Percentiles rank a stretch among this genome's conserved stretches.
These are phyloP conservation scores for Chiridota heheva DNA, from an alignment of 35 echinoderm and acorn worm genomes.

Conservation along the genomic window DNA sequence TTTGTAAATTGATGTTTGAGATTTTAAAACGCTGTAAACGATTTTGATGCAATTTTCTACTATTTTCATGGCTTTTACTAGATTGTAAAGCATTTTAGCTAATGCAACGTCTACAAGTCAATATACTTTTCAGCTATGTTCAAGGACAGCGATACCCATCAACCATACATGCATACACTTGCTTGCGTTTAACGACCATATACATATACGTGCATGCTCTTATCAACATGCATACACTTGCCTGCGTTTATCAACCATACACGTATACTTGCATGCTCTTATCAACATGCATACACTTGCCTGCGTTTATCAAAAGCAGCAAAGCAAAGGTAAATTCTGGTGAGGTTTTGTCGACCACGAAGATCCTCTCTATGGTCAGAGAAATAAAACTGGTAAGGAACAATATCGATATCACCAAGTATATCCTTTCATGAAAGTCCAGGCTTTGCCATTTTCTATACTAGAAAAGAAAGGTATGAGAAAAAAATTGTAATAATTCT, in stretches of 20 bases:
- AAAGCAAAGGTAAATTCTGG: conserved; percentile 12
- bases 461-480: conserved; percentile 3
- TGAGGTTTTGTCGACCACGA: neutral
- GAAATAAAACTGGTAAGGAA: conserved; percentile 4
- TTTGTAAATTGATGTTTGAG: too few relatives aligned
- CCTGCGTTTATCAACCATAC: too few relatives aligned
- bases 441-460: conserved; percentile 36
- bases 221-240: too few relatives aligned
- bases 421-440: neutral
- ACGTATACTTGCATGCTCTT: neutral
- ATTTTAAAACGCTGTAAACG: too few relatives aligned
- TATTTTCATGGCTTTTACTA: too few relatives aligned
- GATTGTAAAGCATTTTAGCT: too few relatives aligned
- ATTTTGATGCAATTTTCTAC: too few relatives aligned
- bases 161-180: too few relatives aligned
- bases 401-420: neutral
- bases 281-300: neutral
- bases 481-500: neutral
- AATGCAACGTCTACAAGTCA: too few relatives aligned
- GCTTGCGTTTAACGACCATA: too few relatives aligned
- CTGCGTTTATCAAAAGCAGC: conserved; percentile 3
- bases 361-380: neutral
- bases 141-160: too few relatives aligned
- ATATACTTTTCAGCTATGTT: too few relatives aligned
- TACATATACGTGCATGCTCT: neutral